phyloP scores from a whole-genome alignment of 1,140 invertebrate genomes.

The Portunus trituberculatus region DNA sequence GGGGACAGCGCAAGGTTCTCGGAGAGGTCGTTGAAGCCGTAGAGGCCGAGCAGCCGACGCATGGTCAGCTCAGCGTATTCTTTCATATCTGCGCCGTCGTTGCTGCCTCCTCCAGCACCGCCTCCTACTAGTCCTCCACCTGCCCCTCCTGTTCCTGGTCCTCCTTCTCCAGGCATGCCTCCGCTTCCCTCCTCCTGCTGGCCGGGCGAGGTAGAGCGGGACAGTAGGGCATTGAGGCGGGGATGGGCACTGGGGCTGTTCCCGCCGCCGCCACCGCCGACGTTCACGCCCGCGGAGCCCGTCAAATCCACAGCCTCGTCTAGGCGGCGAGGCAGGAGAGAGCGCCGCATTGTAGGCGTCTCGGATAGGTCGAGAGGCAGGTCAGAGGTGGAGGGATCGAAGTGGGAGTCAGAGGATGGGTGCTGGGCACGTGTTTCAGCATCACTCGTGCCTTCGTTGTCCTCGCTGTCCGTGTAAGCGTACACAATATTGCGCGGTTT shows the following conservation, averaged over 20 bases:
- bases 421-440: constrained; percentile 49
- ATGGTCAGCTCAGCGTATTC: constrained; percentile 89
- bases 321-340: constrained; percentile 68
- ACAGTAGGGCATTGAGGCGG: constrained; percentile 59
- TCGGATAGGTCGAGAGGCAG: constrained; percentile 79
- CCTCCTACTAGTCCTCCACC: constrained; percentile 34
- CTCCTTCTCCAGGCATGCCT: constrained; percentile 43
- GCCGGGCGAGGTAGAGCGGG: constrained; percentile 75
- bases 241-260: constrained; percentile 57
- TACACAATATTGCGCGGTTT: constrained; percentile 84
- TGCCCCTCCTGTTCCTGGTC: constrained; percentile 78
- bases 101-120: constrained; percentile 51
- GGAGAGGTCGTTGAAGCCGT: constrained; percentile 83
- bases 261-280: constrained; percentile 30
- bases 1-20: constrained; percentile 81
- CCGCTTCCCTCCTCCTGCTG: constrained; percentile 67
- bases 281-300: constrained; percentile 80
- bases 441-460: constrained; percentile 80
- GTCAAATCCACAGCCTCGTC: constrained; percentile 79
- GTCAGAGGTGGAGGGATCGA: constrained; percentile 60
- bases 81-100: constrained; percentile 82
- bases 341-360: constrained; percentile 78
- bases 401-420: constrained; percentile 79
- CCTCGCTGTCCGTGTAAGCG: constrained; percentile 81
- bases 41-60: constrained; percentile 88